phyloP scores from a whole-genome alignment of 2,888 invertebrate genomes.

The Campopleginae sp. region DNA sequence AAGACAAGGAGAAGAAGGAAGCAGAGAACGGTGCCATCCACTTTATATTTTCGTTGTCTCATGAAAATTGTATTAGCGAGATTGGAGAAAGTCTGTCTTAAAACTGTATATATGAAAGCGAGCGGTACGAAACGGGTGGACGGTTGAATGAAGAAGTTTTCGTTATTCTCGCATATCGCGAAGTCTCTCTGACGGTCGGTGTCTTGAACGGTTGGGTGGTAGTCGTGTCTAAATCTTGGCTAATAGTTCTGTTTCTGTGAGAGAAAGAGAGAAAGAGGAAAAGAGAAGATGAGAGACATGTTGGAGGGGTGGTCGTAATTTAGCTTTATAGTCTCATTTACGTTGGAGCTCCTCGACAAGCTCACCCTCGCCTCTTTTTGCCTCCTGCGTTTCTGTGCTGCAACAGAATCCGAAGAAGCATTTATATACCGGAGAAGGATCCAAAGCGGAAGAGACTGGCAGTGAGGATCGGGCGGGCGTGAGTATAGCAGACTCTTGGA shows the following conservation, averaged over 20 bases:
- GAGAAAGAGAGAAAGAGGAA: slow-evolving; percentile 10
- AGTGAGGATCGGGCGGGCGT: slow-evolving; percentile 25
- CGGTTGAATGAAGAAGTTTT: slow-evolving; percentile 54
- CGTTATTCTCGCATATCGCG: slow-evolving; percentile 1
- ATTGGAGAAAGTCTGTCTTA: slow-evolving; percentile 6
- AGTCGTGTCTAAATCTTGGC: slow-evolving; percentile 76
- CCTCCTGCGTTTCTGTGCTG: slow-evolving; percentile 55
- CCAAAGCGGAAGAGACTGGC: slow-evolving; percentile 23
- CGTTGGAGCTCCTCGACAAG: slow-evolving; percentile 63
- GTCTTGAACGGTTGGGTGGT: slow-evolving; percentile 52
- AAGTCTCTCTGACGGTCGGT: slow-evolving; percentile 30
- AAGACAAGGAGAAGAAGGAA: not conserved
- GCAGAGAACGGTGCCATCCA: slow-evolving; percentile 1
- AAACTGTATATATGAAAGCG: not conserved
- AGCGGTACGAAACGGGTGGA: slow-evolving; percentile 1
- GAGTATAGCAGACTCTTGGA: slow-evolving; percentile 39
- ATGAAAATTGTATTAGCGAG: slow-evolving; percentile 7
- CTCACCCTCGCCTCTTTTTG: not conserved
- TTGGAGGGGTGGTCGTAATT: slow-evolving; percentile 74
- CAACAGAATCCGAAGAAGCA: slow-evolving; percentile 41
- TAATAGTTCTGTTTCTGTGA: slow-evolving; percentile 76
- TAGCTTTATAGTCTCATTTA: slow-evolving; percentile 77
- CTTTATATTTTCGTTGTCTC: slow-evolving; percentile 17
- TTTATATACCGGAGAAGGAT: slow-evolving; percentile 38
- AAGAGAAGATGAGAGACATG: slow-evolving; percentile 1